A percentile compares a stretch with the other conserved stretches of the same genome.
Conservation (phyloP, 2,888 invertebrate genomes). For the Cosmorhoe ocellata region DNA sequence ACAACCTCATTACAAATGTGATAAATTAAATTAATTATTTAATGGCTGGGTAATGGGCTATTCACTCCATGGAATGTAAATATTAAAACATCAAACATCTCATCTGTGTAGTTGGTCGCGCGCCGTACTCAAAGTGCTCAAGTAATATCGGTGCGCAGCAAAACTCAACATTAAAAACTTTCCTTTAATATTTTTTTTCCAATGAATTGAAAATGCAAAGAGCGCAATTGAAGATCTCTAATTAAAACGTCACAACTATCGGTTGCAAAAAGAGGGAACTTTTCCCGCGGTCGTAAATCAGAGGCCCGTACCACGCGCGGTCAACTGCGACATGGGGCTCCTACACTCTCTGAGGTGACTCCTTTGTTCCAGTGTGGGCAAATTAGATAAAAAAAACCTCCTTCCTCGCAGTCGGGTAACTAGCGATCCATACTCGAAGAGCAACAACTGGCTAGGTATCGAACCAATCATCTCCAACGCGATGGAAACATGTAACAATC, state of each 20-base stretch:
- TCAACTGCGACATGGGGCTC: conserved; percentile 40
- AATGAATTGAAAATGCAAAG: conserved; percentile 12
- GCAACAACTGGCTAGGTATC: neutral
- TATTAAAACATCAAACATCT: too few species aligned
- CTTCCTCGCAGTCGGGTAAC: too few species aligned
- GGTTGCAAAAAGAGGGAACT: conserved; percentile 25
- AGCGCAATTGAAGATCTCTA: conserved; percentile 30
- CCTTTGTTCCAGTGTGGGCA: conserved; percentile 12
- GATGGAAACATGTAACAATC: conserved; percentile 6
- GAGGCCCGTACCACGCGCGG: conserved; percentile 44
- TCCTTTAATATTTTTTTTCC: neutral
- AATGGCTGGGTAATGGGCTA: too few species aligned
- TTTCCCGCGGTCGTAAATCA: conserved; percentile 51
- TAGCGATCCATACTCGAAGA: too few species aligned
- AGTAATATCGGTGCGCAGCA: too few species aligned
- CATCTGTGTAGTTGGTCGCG: too few species aligned
- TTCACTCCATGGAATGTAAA: too few species aligned
- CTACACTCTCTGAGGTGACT: conserved; percentile 20
- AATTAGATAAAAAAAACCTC: too few species aligned
- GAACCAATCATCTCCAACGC: conserved; percentile 7
- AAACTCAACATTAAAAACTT: too few species aligned
- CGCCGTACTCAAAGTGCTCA: too few species aligned
- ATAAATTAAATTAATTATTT: too few species aligned
- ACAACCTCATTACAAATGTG: too few species aligned
- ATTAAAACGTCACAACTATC: conserved; percentile 35